Evolutionary conservation across 2,888 invertebrate species (phyloP), one percentile per base, ranked within the genome.

Genomic region (Aplocera efformata): DNA sequence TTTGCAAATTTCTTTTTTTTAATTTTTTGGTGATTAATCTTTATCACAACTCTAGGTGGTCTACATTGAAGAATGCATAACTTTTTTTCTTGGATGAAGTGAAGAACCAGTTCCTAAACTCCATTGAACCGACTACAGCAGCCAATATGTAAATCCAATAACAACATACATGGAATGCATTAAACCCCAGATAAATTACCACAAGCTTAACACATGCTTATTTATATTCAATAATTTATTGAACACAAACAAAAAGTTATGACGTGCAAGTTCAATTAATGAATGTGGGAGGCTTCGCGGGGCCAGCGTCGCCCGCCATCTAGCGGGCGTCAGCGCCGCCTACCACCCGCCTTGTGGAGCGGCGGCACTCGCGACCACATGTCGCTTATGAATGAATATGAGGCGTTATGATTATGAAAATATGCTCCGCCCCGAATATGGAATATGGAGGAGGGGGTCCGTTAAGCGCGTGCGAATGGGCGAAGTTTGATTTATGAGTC

Each of bases 401-500:
- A 88, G 85, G 84, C 85, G 86, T 85, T 86, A 88, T 88, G 88
- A 88, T 85, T 86, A 88, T 88, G 84, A 85, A 83, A 88, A 84
- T 88, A 88, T 88, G 88, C 88, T 78, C 89, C 89, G 88, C 89
- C 89, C 85, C 79, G 80, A 84, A 88, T 89, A 88, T 88, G 84
- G 88, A 88, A 84, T 88, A 88, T 89, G 89, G 90, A 90, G 90
- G 90, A 82, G 90, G 90, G 90, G 90, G 84, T 81, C 80, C 71
- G 79, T 77, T 88, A 82, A 85, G 86, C 90, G 91, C 90, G 91
- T 91, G 90, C 89, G 88, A 88, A 89, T 86, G 88, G 88, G 83
- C 86, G 83, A 88, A 86, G 90, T 90, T 90, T 90, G 91, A 91
- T 91, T 91, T 91, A 91, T 91, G 91, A 91, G 90, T 82, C 81